phyloP scores from a whole-genome alignment of 2,797 vertebrate genomes.

The Tapera naevia region DNA sequence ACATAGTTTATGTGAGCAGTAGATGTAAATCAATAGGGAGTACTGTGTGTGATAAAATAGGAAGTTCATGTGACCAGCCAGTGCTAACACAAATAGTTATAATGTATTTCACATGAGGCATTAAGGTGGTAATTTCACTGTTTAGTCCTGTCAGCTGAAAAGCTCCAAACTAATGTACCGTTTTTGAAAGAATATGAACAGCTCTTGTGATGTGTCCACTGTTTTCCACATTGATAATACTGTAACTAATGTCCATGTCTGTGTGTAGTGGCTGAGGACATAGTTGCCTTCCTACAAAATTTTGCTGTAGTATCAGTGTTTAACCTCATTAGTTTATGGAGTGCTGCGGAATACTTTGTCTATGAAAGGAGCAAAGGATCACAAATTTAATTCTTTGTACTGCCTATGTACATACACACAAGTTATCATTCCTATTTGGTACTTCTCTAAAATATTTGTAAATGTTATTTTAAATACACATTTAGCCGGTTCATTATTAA shows the following conservation, averaged over 20 bases:
- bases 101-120: not conserved
- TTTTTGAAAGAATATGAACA: not conserved
- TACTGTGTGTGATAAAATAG: not conserved
- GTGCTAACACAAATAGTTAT: not conserved
- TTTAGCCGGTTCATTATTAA: conserved; percentile 72
- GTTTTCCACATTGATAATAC: not conserved
- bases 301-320: not conserved
- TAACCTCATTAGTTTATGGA: conserved; percentile 5
- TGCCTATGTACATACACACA: not conserved
- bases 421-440: conserved; percentile 59
- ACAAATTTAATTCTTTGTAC: conserved; percentile 43
- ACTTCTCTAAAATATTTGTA: conserved; percentile 74
- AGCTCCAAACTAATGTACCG: not conserved
- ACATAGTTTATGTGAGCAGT: fast-evolving
- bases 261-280: not conserved
- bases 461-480: conserved; percentile 77
- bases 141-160: not conserved
- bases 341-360: not conserved
- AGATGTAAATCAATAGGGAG: not conserved
- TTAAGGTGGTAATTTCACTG: not conserved
- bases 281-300: conserved; percentile 29
- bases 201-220: not conserved
- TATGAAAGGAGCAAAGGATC: conserved; percentile 1
- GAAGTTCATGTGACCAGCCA: not conserved
- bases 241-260: not conserved